Base-by-base conservation (phyloP, 2,797 vertebrate genomes). In the Chanos chanos region DNA sequence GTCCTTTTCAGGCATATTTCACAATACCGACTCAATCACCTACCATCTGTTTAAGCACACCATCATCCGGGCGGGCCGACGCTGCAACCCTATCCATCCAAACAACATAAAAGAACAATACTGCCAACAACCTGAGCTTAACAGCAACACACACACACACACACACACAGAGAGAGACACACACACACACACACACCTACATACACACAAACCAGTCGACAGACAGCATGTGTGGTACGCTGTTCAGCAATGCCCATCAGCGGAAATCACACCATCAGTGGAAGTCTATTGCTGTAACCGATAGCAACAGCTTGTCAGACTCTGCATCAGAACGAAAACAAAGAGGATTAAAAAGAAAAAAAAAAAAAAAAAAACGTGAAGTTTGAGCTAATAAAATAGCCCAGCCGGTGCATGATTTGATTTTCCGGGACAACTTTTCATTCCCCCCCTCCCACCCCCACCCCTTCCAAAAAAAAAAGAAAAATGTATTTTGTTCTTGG, bases 391-490 rank as follows among this genome's bases (percentile, higher is more conserved):
- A 58, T 53, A 43, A 27, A 37, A 48, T 24, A 28, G 18, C 9
- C 24, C 7, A 7, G 33, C 4, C 13, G 56, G 8, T 8, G 30
- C 45, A 64, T 74, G 78, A 83, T 64, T 50, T 70, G 70, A 81
- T 74, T 74, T 77, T 55, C 40, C 33, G 15, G 58, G 43, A 71
- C 43, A 56, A 7, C 21, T 27, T 13, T 2, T 8, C n/a, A n/a
- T 25, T 27, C 41, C 13, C 16, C 8, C 31, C 44, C 21, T 63
- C 9, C 19, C 3, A 30, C 15, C 24, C n/a, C n/a, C n/a, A n/a
- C n/a, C n/a, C n/a, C n/a, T n/a, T n/a, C n/a, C n/a, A n/a, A n/a
- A n/a, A n/a, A n/a, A n/a, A n/a, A n/a, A n/a, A n/a, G n/a, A n/a
- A n/a, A n/a, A n/a, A n/a, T n/a, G n/a, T n/a, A 37, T 58, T 52